Conservation (phyloP, 2,797 vertebrate genomes). For the Alcedo atthis region DNA sequence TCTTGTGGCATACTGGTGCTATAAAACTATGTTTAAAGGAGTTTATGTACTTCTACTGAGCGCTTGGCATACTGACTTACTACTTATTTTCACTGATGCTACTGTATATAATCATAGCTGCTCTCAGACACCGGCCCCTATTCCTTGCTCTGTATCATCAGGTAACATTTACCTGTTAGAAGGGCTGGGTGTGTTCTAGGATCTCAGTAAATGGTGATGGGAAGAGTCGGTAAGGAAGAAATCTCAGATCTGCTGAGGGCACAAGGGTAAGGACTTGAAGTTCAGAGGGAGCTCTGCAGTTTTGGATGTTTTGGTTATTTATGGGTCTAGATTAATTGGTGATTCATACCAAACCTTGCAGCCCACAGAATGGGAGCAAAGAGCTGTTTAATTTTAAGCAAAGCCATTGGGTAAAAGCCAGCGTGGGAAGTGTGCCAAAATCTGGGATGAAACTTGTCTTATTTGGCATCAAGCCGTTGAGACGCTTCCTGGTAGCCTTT, state of each 20-base stretch:
- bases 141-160: neutral
- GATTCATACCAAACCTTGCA: neutral
- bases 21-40: conserved; percentile 14
- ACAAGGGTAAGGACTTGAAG: neutral
- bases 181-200: neutral
- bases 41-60: neutral
- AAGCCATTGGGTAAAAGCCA: neutral
- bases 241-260: neutral
- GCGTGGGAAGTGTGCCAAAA: neutral
- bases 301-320: neutral
- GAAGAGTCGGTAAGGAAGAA: neutral
- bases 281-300: neutral
- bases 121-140: neutral
- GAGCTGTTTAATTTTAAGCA: neutral
- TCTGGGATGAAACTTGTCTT: neutral
- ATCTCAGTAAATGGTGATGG: neutral
- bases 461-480: neutral
- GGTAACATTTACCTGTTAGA: neutral
- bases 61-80: neutral
- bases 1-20: neutral
- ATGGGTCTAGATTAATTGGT: neutral
- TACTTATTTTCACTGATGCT: neutral
- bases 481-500: neutral
- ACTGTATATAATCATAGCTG: neutral
- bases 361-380: neutral